Conservation (phyloP, 1,140 invertebrate species). For the Bombus consobrinus region DNA sequence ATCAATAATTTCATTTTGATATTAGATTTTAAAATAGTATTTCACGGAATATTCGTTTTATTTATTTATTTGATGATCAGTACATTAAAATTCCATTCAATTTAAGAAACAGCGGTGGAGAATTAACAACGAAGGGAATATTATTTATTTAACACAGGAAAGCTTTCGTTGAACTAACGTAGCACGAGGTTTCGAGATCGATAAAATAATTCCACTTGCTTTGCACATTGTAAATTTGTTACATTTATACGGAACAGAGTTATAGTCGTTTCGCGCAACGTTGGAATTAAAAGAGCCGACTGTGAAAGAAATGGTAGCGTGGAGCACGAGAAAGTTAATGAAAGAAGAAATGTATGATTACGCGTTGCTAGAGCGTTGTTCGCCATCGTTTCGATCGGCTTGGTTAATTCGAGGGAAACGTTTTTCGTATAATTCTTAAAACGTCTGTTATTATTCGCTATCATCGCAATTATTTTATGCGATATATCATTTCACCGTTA, state of each 20-base stretch:
- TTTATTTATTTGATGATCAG: too few species aligned
- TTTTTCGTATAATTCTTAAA: background rate
- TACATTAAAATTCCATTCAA: background rate
- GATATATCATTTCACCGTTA: background rate
- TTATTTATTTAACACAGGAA: background rate
- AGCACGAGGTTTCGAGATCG: background rate
- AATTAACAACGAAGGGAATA: background rate
- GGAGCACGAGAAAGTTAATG: background rate
- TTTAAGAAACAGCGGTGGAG: background rate
- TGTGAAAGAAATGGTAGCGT: background rate
- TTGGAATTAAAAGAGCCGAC: background rate
- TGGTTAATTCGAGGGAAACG: background rate
- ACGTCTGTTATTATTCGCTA: background rate
- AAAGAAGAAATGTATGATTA: conserved; percentile 25
- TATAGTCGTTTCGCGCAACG: background rate
- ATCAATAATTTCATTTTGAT: background rate
- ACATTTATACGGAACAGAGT: background rate
- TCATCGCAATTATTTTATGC: background rate
- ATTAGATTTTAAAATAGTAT: too few species aligned
- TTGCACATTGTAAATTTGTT: conserved; percentile 6
- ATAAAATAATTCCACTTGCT: background rate
- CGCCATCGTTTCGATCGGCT: conserved; percentile 1
- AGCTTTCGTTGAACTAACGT: background rate
- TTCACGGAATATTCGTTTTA: too few species aligned
- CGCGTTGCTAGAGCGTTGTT: background rate